Evolutionary conservation across 2,113 vertebrate genomes (phyloP), one percentile per base, ranked within the genome.

Genomic region (Chloropsis cyanopogon): DNA sequence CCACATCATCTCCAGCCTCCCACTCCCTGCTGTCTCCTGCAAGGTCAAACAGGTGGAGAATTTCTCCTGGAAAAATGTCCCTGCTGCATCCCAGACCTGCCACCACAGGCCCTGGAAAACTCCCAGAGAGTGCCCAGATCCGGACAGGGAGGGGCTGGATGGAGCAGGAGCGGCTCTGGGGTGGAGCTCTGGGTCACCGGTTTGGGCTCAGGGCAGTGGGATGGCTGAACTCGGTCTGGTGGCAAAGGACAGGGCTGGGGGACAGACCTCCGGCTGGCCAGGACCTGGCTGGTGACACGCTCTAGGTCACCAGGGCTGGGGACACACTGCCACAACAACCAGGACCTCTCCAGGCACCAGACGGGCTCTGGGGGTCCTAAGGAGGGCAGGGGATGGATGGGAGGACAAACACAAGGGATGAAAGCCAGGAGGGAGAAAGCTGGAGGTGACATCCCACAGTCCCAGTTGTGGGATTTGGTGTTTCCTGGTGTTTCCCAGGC

Each of bases 341-440:
- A 47, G 53, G 49, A 42, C 6, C 10, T 61, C 59, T 56, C 23
- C 50, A 68, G 39, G 28, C 31, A 52, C 26, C 33, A 5, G 37
- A 4, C 10, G 41, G 35, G 22, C 24, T 44, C 46, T 0, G 0
- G 14, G 25, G 4, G 1, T 37, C 41, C n/a, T n/a, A 14, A 24
- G 44, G 11, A 37, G 8, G 11, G 53, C 41, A 35, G 14, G 33
- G 52, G n/a, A 46, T 14, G 39, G 24, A 28, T 44, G 42, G 42
- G 15, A 11, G n/a, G 60, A 77, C 7, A 50, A 78, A 59, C 37
- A 33, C 0, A 0, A 68, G 22, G 25, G 28, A 7, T 41, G 21
- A 44, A 53, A 78, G 39, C 13, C 9, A 29, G 46, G 41, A 77
- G 35, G 8, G 35, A 42, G 13, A 70, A 64, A 42, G 33, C 23